phyloP scores from a whole-genome alignment of 2,888 invertebrate species.

The Polymixis lichenea region DNA sequence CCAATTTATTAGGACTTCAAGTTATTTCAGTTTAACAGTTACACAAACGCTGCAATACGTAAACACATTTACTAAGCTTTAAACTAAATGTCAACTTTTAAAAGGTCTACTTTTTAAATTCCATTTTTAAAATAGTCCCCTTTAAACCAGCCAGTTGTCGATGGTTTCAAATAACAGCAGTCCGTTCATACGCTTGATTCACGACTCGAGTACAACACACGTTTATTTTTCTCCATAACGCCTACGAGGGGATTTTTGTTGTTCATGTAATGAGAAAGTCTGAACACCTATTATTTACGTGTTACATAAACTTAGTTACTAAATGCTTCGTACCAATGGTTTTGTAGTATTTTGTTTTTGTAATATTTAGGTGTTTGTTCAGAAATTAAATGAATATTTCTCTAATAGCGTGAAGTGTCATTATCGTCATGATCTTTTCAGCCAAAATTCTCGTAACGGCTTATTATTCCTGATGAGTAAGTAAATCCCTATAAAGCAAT shows the following conservation, averaged over 20 bases:
- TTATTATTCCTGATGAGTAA: no score
- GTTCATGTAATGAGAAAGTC: constrained; percentile 63
- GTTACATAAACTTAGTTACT: constrained; percentile 61
- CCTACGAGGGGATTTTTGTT: constrained; percentile 64
- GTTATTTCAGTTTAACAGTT: not conserved
- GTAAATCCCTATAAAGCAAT: no score
- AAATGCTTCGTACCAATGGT: constrained; percentile 63
- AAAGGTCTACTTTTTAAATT: constrained; percentile 4
- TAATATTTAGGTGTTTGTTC: not conserved
- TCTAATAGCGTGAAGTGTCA: not conserved
- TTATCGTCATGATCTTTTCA: not conserved
- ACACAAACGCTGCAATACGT: not conserved
- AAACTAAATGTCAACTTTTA: not conserved
- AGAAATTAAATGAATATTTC: not conserved
- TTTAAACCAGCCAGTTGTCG: constrained; percentile 53
- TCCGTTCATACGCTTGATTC: constrained; percentile 64
- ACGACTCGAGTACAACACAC: constrained; percentile 46
- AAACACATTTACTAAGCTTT: not conserved
- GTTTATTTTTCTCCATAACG: constrained; percentile 62
- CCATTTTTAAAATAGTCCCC: not conserved
- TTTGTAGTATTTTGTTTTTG: not conserved
- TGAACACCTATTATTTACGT: constrained; percentile 63
- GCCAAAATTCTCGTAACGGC: not conserved
- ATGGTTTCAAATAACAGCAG: constrained; percentile 68
- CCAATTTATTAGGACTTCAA: not conserved